phyloP scores from a whole-genome alignment of 2,888 invertebrate genomes.

The Hemaris fuciformis region DNA sequence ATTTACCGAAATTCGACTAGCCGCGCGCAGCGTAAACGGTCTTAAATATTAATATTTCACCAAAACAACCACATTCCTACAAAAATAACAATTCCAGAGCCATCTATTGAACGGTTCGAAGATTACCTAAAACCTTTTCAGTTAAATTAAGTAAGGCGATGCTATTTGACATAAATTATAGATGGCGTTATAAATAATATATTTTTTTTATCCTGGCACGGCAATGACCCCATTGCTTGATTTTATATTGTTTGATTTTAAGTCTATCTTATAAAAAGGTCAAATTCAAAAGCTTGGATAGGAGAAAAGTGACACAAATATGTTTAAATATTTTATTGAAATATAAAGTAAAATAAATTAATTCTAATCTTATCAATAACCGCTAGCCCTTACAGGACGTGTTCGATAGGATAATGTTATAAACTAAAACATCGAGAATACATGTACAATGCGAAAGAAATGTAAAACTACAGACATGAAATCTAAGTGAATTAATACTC shows the following conservation, averaged over 20 bases:
- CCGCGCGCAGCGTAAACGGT: no score
- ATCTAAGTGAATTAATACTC: constrained; percentile 13
- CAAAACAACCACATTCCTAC: no score
- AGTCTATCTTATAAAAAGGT: no score
- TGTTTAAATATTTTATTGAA: constrained; percentile 35
- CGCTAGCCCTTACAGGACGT: constrained; percentile 40
- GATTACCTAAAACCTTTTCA: no score
- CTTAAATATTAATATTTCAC: no score
- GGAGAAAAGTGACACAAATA: not conserved
- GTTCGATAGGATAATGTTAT: not conserved
- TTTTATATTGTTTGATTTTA: no score
- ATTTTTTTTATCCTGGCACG: no score
- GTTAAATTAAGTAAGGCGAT: no score
- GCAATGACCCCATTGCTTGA: no score
- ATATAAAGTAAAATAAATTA: constrained; percentile 47
- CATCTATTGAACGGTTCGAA: not conserved
- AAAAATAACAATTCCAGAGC: not conserved
- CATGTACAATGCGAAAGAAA: not conserved
- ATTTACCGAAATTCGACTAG: no score
- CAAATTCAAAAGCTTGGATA: not conserved
- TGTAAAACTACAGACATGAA: not conserved
- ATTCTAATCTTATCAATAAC: constrained; percentile 36
- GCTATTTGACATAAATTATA: no score
- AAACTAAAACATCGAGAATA: not conserved
- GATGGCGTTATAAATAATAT: no score